Evolutionary conservation across 2,797 vertebrate species (phyloP).

Genomic region (Rhincodon typus): DNA sequence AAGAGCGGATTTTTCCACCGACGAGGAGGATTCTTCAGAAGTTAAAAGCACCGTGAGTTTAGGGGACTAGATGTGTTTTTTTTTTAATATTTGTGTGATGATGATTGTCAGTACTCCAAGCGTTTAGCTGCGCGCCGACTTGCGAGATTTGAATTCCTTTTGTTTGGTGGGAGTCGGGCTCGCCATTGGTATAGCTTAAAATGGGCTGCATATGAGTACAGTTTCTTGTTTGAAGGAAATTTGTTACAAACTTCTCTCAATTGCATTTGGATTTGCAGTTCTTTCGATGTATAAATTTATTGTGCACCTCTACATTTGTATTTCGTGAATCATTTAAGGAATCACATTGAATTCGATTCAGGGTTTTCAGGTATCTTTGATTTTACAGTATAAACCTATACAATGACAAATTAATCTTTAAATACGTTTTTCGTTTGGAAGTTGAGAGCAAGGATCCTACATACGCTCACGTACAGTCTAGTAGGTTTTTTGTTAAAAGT

Average conservation of each 20-base stretch:
- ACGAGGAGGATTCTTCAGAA: constrained; percentile 55
- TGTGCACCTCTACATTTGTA: background rate
- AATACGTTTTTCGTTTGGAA: background rate
- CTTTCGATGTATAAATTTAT: background rate
- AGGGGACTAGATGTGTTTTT: background rate
- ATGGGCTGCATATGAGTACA: background rate
- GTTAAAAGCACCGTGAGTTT: constrained; percentile 33
- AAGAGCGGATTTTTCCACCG: constrained; percentile 63
- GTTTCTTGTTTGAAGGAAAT: background rate
- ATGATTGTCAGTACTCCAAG: background rate
- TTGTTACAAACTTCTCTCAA: background rate
- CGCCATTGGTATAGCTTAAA: background rate
- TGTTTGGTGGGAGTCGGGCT: background rate
- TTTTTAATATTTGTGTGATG: background rate
- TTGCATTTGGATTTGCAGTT: background rate
- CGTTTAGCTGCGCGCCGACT: background rate
- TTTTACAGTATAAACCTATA: background rate
- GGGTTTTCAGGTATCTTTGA: background rate
- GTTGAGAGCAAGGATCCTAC: background rate
- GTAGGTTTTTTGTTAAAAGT: background rate
- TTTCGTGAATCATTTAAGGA: background rate
- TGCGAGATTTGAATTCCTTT: background rate
- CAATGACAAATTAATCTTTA: background rate
- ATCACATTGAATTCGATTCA: background rate
- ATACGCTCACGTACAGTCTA: background rate